A percentile compares a stretch with the other conserved stretches of the same genome.
These are phyloP conservation scores for Synergus umbraculus DNA, from an alignment of 2,888 invertebrate species.

Conservation along the genomic window DNA sequence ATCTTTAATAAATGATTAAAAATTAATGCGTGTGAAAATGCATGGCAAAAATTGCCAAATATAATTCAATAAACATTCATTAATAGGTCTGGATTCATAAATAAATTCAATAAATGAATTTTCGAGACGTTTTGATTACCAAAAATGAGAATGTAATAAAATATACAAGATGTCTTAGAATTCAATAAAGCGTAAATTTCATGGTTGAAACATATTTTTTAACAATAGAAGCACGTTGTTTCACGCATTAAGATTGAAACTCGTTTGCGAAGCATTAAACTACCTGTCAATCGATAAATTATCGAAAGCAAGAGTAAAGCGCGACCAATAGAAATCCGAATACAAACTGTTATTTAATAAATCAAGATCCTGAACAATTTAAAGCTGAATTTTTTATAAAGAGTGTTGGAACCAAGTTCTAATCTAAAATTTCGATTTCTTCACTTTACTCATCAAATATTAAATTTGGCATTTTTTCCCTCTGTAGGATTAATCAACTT, in stretches of 20 bases:
- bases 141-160: background rate
- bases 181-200: background rate
- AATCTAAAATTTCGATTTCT: too few species aligned
- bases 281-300: background rate
- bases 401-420: too few species aligned
- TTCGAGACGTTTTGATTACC: too few species aligned
- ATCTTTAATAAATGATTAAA: background rate
- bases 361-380: background rate
- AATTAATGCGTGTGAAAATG: background rate
- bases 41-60: background rate
- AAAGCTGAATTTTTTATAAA: too few species aligned
- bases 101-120: background rate
- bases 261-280: background rate
- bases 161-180: background rate
- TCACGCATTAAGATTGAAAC: background rate
- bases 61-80: background rate
- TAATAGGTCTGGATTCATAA: background rate
- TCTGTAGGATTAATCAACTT: too few species aligned
- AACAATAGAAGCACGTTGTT: background rate
- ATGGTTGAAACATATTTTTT: background rate
- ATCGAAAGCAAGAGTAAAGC: background rate
- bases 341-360: background rate
- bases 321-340: background rate
- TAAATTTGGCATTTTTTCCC: too few species aligned
- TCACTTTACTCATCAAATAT: too few species aligned